Evolutionary conservation across 2,113 vertebrate species (phyloP).

Genomic region (Orthonyx spaldingii): DNA sequence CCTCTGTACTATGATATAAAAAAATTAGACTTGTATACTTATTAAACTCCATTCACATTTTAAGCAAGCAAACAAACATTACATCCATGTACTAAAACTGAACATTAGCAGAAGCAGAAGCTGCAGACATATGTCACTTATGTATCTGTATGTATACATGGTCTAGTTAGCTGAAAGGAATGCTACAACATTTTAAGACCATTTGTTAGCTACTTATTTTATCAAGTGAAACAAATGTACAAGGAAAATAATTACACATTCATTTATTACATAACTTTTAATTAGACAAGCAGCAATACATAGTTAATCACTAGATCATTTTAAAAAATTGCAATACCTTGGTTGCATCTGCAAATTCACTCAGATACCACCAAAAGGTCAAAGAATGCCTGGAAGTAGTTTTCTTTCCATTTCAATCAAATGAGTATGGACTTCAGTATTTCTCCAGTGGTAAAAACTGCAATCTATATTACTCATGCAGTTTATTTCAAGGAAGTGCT

Average conservation of each 20-base stretch:
- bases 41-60: not conserved
- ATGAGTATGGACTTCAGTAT: not conserved
- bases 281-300: not conserved
- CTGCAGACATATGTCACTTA: not conserved
- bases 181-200: not conserved
- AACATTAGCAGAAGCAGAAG: not conserved
- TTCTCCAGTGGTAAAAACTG: slow-evolving; percentile 1
- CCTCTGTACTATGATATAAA: not conserved
- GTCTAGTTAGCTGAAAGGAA: not conserved
- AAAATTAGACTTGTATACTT: not conserved
- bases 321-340: not conserved
- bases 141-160: not conserved
- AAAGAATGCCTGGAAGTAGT: slow-evolving; percentile 19
- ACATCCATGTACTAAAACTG: not conserved
- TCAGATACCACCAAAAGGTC: not conserved
- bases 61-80: not conserved
- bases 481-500: slow-evolving; percentile 10
- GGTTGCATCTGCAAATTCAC: not conserved
- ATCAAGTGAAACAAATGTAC: not conserved
- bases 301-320: not conserved
- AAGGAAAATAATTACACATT: not conserved
- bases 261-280: not conserved
- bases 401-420: slow-evolving; percentile 37
- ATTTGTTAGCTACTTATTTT: not conserved
- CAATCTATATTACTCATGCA: not conserved